Evolutionary conservation across 2,797 vertebrate genomes (phyloP).

Genomic region (Neopelma chrysocephalum): DNA sequence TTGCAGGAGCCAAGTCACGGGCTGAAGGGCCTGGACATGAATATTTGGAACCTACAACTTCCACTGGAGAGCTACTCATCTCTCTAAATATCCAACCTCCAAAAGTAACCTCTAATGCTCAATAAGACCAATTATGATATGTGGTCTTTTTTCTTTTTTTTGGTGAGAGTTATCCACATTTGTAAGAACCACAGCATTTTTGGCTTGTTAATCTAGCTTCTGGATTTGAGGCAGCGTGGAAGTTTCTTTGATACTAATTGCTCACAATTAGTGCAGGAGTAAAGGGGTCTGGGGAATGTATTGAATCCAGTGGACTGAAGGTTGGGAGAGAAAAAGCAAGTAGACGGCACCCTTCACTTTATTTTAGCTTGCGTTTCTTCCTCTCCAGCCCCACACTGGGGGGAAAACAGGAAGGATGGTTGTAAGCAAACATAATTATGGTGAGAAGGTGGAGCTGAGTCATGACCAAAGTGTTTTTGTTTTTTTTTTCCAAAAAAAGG

Average conservation of each 20-base stretch:
- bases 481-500: neutral
- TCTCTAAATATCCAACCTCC: neutral
- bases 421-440: neutral
- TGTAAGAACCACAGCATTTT: neutral
- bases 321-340: neutral
- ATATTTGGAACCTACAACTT: neutral
- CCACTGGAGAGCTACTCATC: neutral
- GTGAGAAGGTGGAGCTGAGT: neutral
- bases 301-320: neutral
- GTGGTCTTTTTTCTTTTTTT: neutral
- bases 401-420: neutral
- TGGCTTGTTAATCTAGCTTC: neutral
- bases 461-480: neutral
- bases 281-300: neutral
- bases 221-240: neutral
- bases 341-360: neutral
- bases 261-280: neutral
- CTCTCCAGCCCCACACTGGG: neutral
- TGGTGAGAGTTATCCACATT: neutral
- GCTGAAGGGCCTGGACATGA: neutral
- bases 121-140: fast-evolving
- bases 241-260: neutral
- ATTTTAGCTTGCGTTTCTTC: neutral
- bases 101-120: neutral
- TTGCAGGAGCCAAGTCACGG: neutral